Conservation (phyloP, 2,113 vertebrate genomes). For the Neotragus moschatus region DNA sequence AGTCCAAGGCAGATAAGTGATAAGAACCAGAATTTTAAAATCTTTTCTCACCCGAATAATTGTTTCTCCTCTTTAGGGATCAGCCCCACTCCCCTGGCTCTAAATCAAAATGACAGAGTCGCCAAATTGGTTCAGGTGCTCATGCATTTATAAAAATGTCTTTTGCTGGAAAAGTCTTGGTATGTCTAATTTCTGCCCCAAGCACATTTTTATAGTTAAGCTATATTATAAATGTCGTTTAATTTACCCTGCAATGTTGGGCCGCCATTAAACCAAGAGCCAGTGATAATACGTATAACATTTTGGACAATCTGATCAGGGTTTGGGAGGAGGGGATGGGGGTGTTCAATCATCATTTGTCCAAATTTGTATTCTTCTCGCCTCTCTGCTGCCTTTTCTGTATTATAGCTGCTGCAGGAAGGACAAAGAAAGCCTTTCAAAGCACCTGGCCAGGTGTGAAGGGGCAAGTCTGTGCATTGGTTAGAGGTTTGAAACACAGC, state of each 20-base stretch:
- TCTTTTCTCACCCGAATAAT: conserved; percentile 34
- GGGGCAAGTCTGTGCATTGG: background rate
- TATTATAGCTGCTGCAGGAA: background rate
- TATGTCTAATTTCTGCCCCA: conserved; percentile 62
- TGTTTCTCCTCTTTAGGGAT: conserved; percentile 37
- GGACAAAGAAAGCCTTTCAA: background rate
- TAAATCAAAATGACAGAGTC: conserved; percentile 62
- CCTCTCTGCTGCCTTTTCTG: background rate
- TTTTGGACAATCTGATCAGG: conserved; percentile 31
- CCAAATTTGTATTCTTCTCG: conserved; percentile 27
- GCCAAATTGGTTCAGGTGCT: conserved; percentile 64
- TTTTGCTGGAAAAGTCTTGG: conserved; percentile 60
- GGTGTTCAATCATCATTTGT: conserved; percentile 2
- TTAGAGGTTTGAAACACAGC: background rate
- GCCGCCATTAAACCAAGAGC: background rate
- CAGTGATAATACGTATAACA: background rate
- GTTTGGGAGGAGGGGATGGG: background rate
- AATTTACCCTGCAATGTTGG: conserved; percentile 53
- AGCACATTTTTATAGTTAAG: conserved; percentile 72
- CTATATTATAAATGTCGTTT: conserved; percentile 64
- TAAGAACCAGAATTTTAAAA: background rate
- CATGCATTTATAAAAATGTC: conserved; percentile 54
- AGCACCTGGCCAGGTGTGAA: background rate
- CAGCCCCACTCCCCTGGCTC: conserved; percentile 46
- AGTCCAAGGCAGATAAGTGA: background rate